Evolutionary conservation across 2,888 invertebrate species (phyloP).

Genomic region (Pyralis farinalis): DNA sequence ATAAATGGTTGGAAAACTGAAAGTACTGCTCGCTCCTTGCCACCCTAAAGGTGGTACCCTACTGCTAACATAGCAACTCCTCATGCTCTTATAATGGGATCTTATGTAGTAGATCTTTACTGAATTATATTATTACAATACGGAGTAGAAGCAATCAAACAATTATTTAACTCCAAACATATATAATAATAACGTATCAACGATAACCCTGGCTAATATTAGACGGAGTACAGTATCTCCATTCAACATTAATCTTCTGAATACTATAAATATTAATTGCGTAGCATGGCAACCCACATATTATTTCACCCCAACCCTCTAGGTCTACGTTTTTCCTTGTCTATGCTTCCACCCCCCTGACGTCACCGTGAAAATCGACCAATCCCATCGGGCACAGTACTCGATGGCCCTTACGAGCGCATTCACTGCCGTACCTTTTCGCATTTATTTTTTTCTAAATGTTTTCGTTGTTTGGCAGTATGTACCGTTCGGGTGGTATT

Average conservation of each 20-base stretch:
- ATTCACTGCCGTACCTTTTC: slow-evolving; percentile 61
- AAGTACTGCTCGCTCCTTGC: too few species aligned
- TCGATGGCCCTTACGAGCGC: slow-evolving; percentile 64
- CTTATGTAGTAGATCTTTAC: too few species aligned
- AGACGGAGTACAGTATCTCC: too few species aligned
- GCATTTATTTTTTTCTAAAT: slow-evolving; percentile 61
- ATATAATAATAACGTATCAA: too few species aligned
- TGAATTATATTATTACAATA: too few species aligned
- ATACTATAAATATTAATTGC: neutral
- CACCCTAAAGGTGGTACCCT: too few species aligned
- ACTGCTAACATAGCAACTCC: too few species aligned
- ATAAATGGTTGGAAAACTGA: too few species aligned
- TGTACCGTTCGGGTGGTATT: slow-evolving; percentile 54
- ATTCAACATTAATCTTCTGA: neutral
- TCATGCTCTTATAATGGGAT: too few species aligned
- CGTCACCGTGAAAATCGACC: slow-evolving; percentile 83
- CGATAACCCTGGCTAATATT: too few species aligned
- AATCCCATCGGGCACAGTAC: slow-evolving; percentile 79
- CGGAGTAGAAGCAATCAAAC: too few species aligned
- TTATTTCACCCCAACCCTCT: slow-evolving; percentile 45
- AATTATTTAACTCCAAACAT: too few species aligned
- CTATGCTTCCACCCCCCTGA: slow-evolving; percentile 80
- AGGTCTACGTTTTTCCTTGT: slow-evolving; percentile 51
- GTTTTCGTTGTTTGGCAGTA: slow-evolving; percentile 68
- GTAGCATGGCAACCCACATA: slow-evolving; percentile 24